phyloP scores from a whole-genome alignment of 2,113 vertebrate genomes.

The Aythya baeri region DNA sequence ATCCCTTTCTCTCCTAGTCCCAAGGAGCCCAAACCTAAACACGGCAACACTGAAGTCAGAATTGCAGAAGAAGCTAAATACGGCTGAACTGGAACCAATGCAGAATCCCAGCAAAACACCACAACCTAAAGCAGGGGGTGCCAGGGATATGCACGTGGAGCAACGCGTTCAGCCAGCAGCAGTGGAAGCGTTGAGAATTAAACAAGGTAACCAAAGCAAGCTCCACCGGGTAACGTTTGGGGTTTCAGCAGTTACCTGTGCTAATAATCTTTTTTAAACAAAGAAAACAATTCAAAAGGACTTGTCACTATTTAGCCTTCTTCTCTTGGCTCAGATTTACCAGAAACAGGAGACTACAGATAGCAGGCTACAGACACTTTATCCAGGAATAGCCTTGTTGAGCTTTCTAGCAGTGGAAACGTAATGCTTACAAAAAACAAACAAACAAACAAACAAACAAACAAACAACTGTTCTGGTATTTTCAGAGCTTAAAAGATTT shows the following conservation, averaged over 20 bases:
- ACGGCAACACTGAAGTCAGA: background rate
- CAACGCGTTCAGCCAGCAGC: background rate
- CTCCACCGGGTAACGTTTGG: background rate
- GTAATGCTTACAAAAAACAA: background rate
- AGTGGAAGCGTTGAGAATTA: background rate
- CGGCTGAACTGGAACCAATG: background rate
- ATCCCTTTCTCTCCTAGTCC: background rate
- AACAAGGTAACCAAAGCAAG: background rate
- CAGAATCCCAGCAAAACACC: background rate
- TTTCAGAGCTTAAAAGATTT: background rate
- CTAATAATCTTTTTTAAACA: background rate
- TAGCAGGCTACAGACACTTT: background rate
- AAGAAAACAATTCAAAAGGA: background rate
- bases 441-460: background rate
- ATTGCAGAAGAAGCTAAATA: background rate
- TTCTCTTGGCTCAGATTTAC: constrained; percentile 13
- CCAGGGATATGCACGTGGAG: background rate
- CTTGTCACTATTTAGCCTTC: background rate
- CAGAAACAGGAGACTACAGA: background rate
- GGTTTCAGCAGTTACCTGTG: background rate
- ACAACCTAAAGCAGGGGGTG: background rate
- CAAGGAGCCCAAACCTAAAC: background rate
- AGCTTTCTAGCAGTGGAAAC: background rate
- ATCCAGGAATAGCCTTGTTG: background rate
- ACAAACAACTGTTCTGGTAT: fast-evolving